Base-by-base conservation (phyloP, 2,113 vertebrate genomes). In the Cyanistes caeruleus region DNA sequence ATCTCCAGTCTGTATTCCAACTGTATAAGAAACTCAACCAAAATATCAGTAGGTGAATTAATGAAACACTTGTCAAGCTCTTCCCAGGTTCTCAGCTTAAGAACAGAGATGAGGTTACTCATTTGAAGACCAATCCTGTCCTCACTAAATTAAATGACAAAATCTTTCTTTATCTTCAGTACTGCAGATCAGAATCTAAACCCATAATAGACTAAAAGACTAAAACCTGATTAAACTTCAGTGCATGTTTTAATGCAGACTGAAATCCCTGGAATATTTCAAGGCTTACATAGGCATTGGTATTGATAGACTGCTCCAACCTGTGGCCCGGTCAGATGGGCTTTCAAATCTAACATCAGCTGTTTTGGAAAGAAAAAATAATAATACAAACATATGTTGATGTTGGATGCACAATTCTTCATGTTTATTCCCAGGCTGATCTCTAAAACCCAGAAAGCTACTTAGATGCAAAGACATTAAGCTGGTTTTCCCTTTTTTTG, bases 21-120 rank as follows among this genome's bases (percentile, higher is more conserved):
- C 27, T 17, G 7, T 30, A 14, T 51, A 55, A 84, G 75, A 93
- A 86, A 83, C 25, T 41, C 44, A 82, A 75, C 20, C 20, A 75
- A 92, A 91, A 76, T 73, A 78, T n/a, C 60, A 35, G 41, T 58
- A 55, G 35, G 43, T 63, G 59, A 51, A 90, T 86, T 92, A 92
- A 92, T 85, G 70, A 92, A 95, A 82, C 73, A 76, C 70, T 94
- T 89, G 62, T 73, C 49, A 87, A 87, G 67, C 18, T 85, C 56
- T 91, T 91, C 79, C 22, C 39, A 72, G 25, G n/a, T 65, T 62
- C 46, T 76, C 74, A 73, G 30, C 49, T 82, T 78, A 41, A 53
- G 51, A 82, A 65, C 44, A 73, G 44, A 64, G 17, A 39, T 37
- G 53, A 91, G 62, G 46, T 84, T 91, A 72, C 31, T 60, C 25